These are phyloP conservation scores for Drosophila persimilis DNA, from an alignment of 1,140 invertebrate species.

Conservation along the genomic window DNA sequence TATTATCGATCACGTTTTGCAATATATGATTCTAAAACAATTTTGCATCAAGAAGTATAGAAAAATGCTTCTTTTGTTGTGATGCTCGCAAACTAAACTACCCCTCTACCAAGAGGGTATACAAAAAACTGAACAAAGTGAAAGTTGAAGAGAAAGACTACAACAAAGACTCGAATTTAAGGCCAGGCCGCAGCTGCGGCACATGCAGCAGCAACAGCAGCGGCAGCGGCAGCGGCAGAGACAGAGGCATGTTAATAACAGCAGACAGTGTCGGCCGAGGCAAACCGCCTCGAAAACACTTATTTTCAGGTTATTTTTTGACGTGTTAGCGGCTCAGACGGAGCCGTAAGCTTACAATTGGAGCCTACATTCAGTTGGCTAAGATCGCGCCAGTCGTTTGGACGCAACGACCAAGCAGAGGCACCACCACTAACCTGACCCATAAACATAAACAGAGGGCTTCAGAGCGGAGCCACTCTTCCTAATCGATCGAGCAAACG, in stretches of 20 bases:
- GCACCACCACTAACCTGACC: constrained; percentile 16
- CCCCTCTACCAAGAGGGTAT: no score
- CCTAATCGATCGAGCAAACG: constrained; percentile 35
- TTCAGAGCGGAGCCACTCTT: not conserved
- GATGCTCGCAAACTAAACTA: no score
- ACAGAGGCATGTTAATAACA: constrained; percentile 41
- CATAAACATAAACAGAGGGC: constrained; percentile 6
- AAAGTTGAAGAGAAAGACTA: constrained; percentile 59
- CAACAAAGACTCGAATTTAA: constrained; percentile 48
- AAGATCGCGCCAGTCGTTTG: constrained; percentile 69
- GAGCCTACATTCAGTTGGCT: constrained; percentile 61
- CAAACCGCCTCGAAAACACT: constrained; percentile 25
- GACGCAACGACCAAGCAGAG: constrained; percentile 42
- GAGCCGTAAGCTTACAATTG: constrained; percentile 39
- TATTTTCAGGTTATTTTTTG: constrained; percentile 72
- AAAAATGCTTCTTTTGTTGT: constrained; percentile 3
- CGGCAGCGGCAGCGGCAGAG: constrained; percentile 24
- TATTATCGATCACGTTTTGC: no score
- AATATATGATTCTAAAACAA: no score
- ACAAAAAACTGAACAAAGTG: constrained; percentile 37
- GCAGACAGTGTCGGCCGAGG: constrained; percentile 1
- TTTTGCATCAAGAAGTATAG: no score
- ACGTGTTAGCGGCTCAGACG: constrained; percentile 63
- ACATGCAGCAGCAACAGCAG: constrained; percentile 27
- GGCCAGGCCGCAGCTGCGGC: constrained; percentile 25